These are phyloP conservation scores for Mormyrus proboscirostris DNA, from an alignment of 2,797 vertebrate species.

Conservation along the genomic window DNA sequence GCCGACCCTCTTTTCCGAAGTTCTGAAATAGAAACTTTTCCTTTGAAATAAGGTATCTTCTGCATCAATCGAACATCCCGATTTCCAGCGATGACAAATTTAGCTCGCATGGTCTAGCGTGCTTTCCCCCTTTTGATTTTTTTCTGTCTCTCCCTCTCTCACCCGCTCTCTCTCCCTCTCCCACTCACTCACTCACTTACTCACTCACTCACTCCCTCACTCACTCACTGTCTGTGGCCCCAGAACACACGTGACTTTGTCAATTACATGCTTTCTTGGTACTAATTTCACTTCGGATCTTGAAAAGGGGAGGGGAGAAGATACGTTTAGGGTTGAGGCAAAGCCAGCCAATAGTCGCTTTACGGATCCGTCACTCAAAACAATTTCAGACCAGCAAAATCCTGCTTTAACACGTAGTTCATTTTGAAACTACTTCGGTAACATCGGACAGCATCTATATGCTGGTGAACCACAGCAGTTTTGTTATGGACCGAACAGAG, in stretches of 20 bases:
- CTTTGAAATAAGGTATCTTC: slow-evolving; percentile 76
- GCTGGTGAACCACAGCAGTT: neutral
- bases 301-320: slow-evolving; percentile 29
- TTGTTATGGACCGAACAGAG: neutral
- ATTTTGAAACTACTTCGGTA: neutral
- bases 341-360: slow-evolving; percentile 67
- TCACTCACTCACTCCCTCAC: slow-evolving; percentile 50
- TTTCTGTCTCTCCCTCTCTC: slow-evolving; percentile 63
- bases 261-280: slow-evolving; percentile 91
- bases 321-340: slow-evolving; percentile 30
- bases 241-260: slow-evolving; percentile 88
- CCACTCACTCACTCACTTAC: slow-evolving; percentile 35
- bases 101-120: slow-evolving; percentile 94
- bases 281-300: slow-evolving; percentile 66
- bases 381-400: slow-evolving; percentile 54
- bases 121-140: slow-evolving; percentile 84
- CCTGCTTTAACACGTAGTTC: slow-evolving; percentile 7
- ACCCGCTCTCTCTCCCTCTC: slow-evolving; percentile 56
- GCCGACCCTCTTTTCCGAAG: slow-evolving; percentile 86
- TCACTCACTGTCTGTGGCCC: slow-evolving; percentile 61
- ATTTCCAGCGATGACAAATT: slow-evolving; percentile 81
- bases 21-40: slow-evolving; percentile 89
- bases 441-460: neutral
- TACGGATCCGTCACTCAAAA: slow-evolving; percentile 58
- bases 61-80: slow-evolving; percentile 92